Conservation (phyloP, 2,888 invertebrate genomes). For the Temnothorax rugatulus region DNA sequence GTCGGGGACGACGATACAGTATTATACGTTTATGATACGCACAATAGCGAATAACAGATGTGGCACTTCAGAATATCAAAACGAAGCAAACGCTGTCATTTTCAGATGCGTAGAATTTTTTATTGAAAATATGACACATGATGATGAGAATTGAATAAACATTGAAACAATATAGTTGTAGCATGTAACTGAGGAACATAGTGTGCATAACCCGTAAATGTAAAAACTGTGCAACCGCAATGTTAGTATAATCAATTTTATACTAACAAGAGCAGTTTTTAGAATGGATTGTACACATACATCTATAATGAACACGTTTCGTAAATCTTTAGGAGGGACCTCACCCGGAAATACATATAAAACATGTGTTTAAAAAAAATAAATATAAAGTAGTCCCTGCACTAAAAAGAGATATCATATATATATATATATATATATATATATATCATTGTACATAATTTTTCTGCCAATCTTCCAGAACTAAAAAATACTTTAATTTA, state of each 20-base stretch:
- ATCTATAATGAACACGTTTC: background rate
- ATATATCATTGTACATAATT: background rate
- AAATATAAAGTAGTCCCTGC: background rate
- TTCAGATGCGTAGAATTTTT: constrained; percentile 48
- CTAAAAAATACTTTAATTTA: background rate
- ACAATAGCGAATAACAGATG: constrained; percentile 4
- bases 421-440: too few relatives aligned
- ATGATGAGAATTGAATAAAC: constrained; percentile 13
- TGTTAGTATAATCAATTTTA: constrained; percentile 1
- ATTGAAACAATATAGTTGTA: background rate
- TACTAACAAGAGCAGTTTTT: background rate
- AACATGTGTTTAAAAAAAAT: constrained; percentile 2
- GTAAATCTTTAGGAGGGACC: background rate
- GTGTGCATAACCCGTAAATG: background rate
- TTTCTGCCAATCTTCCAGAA: background rate
- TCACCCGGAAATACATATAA: background rate
- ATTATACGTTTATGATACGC: background rate
- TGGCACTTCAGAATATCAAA: background rate
- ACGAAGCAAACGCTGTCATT: background rate
- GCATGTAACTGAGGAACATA: background rate
- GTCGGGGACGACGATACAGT: background rate
- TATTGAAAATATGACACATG: constrained; percentile 24
- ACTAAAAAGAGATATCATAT: background rate
- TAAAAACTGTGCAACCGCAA: background rate
- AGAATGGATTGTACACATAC: background rate